Conservation (phyloP, 2,113 vertebrate species). For the Oxygymnocypris stewartii region DNA sequence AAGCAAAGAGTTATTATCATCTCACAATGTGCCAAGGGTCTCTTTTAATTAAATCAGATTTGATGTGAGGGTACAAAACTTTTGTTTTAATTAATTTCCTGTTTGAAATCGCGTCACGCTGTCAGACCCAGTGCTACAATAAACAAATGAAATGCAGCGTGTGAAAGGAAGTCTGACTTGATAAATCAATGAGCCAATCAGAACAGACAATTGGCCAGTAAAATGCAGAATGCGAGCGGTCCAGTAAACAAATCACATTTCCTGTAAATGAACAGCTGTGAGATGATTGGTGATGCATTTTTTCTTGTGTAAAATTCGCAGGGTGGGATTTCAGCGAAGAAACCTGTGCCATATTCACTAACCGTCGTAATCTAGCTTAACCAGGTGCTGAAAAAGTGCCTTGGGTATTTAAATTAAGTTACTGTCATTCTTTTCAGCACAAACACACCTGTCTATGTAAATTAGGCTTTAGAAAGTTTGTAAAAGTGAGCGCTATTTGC, state of each 20-base stretch:
- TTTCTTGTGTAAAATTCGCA: not conserved
- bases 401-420: not conserved
- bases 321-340: not conserved
- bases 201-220: slow-evolving; percentile 42
- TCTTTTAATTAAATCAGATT: slow-evolving; percentile 54
- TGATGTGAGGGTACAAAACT: slow-evolving; percentile 22
- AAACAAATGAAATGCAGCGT: slow-evolving; percentile 50
- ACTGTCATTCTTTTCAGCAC: not conserved
- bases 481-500: slow-evolving; percentile 2
- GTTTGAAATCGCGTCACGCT: slow-evolving; percentile 47
- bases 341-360: not conserved
- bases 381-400: slow-evolving; percentile 3
- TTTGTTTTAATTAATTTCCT: slow-evolving; percentile 44
- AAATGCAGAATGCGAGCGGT: slow-evolving; percentile 58
- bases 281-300: not conserved
- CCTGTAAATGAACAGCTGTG: not conserved
- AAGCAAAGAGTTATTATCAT: slow-evolving; percentile 55
- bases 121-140: slow-evolving; percentile 42
- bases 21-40: slow-evolving; percentile 44
- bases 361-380: not conserved
- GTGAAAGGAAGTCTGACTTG: slow-evolving; percentile 49
- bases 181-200: slow-evolving; percentile 44
- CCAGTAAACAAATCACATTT: slow-evolving; percentile 1
- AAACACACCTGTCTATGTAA: slow-evolving; percentile 11
- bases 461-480: not conserved